Evolutionary conservation across 2,888 invertebrate genomes (phyloP), one percentile per base, ranked within the genome.

Genomic region (Orthosia cruda): DNA sequence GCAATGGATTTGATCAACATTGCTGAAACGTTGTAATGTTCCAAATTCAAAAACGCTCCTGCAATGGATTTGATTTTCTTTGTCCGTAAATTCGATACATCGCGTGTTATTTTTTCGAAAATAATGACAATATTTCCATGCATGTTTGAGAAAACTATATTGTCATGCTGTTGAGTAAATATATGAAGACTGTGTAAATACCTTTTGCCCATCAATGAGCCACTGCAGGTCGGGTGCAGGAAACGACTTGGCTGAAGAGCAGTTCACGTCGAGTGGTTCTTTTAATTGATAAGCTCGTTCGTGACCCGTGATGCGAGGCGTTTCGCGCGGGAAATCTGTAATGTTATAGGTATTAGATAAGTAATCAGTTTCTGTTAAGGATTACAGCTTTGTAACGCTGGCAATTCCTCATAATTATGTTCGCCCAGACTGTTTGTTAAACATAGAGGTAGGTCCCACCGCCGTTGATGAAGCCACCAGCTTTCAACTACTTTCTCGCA

Each of bases 181-280:
- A 68, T 12, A 23, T 54, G 15, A 13, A 50, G 7, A 15, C 3
- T 2, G 1, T 49, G 18, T 23, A 32, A 11, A 20, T 59, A 95
- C 96, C 91, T 94, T 94, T 80, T 94, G 93, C 63, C 96, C 96
- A 87, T 96, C 94, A 66, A 96, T 91, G 57, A 93, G 90, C 96
- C 96, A 96, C 73, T 96, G 95, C 15, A 96, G 89, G 32, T 94
- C 94, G 0, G 96, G 96, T 3, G 96, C 96, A 4, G 96, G 96
- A 74, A 94, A 96, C 0, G 96, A 92, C 78, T 92, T 94, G 9
- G 95, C 93, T 15, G 96, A 96, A 3, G 96, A 94, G 87, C 96
- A 96, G 88, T 96, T 96, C 13, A 96, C 93, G 63, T 96, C 93
- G 12, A 96, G 88, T 4, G 92, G 91, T 63, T 96, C 95, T 69